Evolutionary conservation across 1,140 invertebrate genomes (phyloP).

Genomic region (Pectinophora gossypiella): DNA sequence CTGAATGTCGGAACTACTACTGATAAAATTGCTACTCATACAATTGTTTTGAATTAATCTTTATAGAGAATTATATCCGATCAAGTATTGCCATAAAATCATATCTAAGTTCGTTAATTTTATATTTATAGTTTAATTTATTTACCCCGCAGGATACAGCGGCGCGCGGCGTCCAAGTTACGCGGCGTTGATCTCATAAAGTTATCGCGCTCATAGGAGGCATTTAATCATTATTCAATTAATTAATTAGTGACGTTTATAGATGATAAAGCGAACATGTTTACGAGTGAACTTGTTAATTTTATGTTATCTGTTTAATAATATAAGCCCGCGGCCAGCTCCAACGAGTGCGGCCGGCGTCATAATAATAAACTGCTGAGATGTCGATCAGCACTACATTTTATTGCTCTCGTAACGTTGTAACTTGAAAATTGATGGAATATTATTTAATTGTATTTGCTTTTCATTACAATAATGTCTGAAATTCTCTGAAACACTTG

Average conservation of each 20-base stretch:
- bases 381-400: too few species aligned
- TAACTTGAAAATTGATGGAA: too few species aligned
- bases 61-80: too few species aligned
- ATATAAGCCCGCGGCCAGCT: slow-evolving; percentile 35
- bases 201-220: slow-evolving; percentile 33
- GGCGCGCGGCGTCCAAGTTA: slow-evolving; percentile 46
- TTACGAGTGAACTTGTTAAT: slow-evolving; percentile 64
- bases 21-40: too few species aligned
- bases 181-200: slow-evolving; percentile 36
- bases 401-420: too few species aligned
- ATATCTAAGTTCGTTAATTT: not conserved
- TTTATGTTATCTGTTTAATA: slow-evolving; percentile 68
- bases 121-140: slow-evolving; percentile 29
- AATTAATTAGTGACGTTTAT: slow-evolving; percentile 72
- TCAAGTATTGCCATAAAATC: not conserved
- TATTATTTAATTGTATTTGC: too few species aligned
- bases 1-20: too few species aligned
- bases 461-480: too few species aligned
- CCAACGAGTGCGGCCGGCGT: not conserved
- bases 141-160: slow-evolving; percentile 29
- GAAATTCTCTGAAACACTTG: too few species aligned
- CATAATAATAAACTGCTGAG: too few species aligned
- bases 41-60: too few species aligned
- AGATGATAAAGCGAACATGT: slow-evolving; percentile 67
- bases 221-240: slow-evolving; percentile 71